phyloP scores from a whole-genome alignment of 2,797 vertebrate species.

The Carapus acus region DNA sequence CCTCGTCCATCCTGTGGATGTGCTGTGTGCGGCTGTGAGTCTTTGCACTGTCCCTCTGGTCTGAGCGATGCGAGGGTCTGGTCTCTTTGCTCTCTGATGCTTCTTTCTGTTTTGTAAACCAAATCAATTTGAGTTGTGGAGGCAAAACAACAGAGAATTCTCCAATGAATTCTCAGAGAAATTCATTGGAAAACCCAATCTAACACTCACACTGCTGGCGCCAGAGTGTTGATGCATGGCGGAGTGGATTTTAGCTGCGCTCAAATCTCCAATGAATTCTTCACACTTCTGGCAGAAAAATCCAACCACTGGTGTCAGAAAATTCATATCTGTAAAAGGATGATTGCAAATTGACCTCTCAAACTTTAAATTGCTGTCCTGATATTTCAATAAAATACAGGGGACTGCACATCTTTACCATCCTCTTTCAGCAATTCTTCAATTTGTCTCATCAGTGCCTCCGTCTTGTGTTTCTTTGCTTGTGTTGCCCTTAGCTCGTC shows the following conservation, averaged over 20 bases:
- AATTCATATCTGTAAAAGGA: conserved; percentile 75
- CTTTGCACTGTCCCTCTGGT: conserved; percentile 9
- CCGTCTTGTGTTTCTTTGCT: conserved; percentile 77
- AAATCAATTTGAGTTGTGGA: conserved; percentile 1
- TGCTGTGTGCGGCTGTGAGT: neutral
- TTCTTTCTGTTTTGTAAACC: conserved; percentile 19
- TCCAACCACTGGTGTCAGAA: conserved; percentile 84
- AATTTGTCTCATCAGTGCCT: conserved; percentile 82
- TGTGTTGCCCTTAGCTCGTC: conserved; percentile 77
- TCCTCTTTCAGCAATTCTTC: conserved; percentile 83
- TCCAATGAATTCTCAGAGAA: too few relatives aligned
- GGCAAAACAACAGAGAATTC: neutral
- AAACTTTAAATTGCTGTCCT: too few relatives aligned
- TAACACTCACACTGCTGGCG: conserved; percentile 72
- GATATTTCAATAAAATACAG: neutral
- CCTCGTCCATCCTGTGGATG: conserved; percentile 13
- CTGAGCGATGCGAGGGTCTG: neutral
- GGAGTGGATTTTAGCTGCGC: conserved; percentile 80
- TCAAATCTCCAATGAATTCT: conserved; percentile 87
- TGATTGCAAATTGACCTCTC: neutral
- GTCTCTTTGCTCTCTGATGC: conserved; percentile 16
- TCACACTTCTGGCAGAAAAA: conserved; percentile 94
- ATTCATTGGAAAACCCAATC: too few relatives aligned
- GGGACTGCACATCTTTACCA: conserved; percentile 66
- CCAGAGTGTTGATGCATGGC: conserved; percentile 70